Evolutionary conservation across 1,140 invertebrate genomes (phyloP), one percentile per base, ranked within the genome.

Genomic region (Brachionus plicatilis): DNA sequence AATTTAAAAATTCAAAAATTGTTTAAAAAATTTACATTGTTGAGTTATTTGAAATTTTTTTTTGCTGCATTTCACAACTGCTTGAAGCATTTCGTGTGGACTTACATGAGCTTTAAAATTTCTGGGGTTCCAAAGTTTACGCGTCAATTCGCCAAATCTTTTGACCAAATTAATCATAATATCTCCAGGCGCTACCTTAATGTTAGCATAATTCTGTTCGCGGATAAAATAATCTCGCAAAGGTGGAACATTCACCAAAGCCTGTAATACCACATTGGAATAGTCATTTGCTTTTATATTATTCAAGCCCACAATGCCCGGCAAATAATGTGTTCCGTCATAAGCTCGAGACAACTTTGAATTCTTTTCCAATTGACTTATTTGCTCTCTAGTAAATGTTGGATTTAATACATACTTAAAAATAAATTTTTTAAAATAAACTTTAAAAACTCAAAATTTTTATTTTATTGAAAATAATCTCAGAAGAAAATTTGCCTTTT

Each of bases 41-140:
- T 97, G 93, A 2, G 96, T 99, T 88, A 99, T 98, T 88, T 99
- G 97, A 89, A 99, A 99, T 86, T 93, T 93, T 88, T 99, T 99
- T 88, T 96, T 95, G 87, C 96, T 98, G 93, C 96, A 99, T 7
- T 99, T 90, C 1, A 99, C 97, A 41, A 99, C 96, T 43, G 98
- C 96, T 90, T 99, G 98, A 12, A 99, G 90, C 97, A 99, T 99
- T 92, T 99, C 98, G 90, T 99, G 98, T 0, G 98, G 98, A 76
- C 96, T 98, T 1, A 99, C 98, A 88, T 99, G 98, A 4, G 97
- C 95, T 91, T 99, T 99, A 88, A 99, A 99, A 88, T 99, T 99
- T 83, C 96, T 91, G 0, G 97, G 96, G 90, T 99, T 99, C 98
- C 98, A 99, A 85, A 99, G 91, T 90, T 99, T 99, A 4, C 98